Evolutionary conservation across 2,888 invertebrate genomes (phyloP).

Genomic region (Drosophila prolongata): DNA sequence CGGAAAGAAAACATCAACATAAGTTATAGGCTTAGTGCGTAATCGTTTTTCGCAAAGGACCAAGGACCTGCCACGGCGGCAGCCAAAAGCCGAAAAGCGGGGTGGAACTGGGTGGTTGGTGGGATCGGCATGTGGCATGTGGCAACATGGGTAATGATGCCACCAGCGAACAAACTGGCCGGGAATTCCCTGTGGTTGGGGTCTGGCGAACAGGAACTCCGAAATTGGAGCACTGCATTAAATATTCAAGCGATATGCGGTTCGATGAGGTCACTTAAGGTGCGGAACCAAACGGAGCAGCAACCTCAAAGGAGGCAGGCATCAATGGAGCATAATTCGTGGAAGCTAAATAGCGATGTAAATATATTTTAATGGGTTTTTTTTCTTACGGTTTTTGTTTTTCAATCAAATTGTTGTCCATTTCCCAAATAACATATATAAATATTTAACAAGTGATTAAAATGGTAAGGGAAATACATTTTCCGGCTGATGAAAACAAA

Average conservation of each 20-base stretch:
- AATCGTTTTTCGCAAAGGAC: slow-evolving; percentile 78
- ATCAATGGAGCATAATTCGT: neutral
- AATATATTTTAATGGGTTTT: neutral
- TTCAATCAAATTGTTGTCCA: too few species aligned
- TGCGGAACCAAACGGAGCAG: neutral
- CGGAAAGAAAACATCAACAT: slow-evolving; percentile 81
- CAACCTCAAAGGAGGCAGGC: neutral
- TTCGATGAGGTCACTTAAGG: slow-evolving; percentile 3
- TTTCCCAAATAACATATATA: too few species aligned
- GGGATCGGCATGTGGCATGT: slow-evolving; percentile 10
- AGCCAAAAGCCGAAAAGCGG: slow-evolving; percentile 4
- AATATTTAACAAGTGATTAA: too few species aligned
- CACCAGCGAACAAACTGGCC: slow-evolving; percentile 12
- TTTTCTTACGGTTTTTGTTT: too few species aligned
- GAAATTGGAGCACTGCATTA: neutral
- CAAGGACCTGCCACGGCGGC: slow-evolving; percentile 31
- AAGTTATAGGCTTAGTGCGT: slow-evolving; percentile 81
- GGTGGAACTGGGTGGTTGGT: neutral
- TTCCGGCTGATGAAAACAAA: too few species aligned
- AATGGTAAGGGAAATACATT: too few species aligned
- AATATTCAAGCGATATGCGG: slow-evolving; percentile 4
- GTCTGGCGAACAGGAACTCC: neutral
- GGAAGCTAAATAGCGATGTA: neutral
- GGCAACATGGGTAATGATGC: slow-evolving; percentile 29
- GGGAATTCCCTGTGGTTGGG: neutral